These are phyloP conservation scores for Osmoderma eremita DNA, from an alignment of 2,888 invertebrate species.

Conservation along the genomic window DNA sequence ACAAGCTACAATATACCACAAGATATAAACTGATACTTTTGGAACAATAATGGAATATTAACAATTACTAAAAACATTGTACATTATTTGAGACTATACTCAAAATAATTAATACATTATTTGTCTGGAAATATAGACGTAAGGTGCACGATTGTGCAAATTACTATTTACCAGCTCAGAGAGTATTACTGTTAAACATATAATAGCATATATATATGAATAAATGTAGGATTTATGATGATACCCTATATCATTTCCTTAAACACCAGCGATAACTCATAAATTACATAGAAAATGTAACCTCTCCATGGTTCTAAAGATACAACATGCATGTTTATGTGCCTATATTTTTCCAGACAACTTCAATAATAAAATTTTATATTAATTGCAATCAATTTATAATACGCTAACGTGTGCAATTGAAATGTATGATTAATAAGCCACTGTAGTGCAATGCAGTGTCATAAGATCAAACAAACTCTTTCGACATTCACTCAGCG, in stretches of 20 bases:
- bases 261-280: not conserved
- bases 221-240: conserved; percentile 9
- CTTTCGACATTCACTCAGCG: conserved; percentile 11
- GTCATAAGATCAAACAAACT: conserved; percentile 8
- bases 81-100: too few species aligned
- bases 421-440: conserved; percentile 5
- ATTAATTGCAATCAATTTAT: conserved; percentile 23
- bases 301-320: not conserved
- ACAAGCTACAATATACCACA: too few species aligned
- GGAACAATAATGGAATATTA: too few species aligned
- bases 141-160: too few species aligned
- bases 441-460: not conserved
- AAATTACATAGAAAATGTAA: conserved; percentile 19
- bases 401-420: not conserved
- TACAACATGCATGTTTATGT: not conserved
- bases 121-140: too few species aligned
- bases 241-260: conserved; percentile 13
- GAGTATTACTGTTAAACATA: not conserved
- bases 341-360: conserved; percentile 3
- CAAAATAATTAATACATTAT: too few species aligned
- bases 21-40: too few species aligned
- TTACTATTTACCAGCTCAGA: not conserved
- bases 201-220: not conserved
- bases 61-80: too few species aligned
- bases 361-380: not conserved